Conservation (phyloP, 2,113 vertebrate species). For the Carassius carassius region DNA sequence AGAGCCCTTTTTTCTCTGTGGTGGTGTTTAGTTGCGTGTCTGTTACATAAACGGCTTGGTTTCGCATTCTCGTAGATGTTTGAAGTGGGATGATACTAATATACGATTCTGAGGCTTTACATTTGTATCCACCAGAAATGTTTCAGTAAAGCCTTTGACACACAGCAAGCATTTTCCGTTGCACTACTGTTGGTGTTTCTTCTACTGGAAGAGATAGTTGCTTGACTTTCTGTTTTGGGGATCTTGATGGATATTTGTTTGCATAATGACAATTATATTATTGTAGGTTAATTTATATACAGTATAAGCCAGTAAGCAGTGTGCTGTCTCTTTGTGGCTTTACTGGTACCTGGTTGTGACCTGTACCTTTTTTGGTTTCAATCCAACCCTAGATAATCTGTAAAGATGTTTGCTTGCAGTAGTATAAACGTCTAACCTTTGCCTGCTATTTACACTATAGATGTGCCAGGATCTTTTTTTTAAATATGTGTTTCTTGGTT, state of each 20-base stretch:
- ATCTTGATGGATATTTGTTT: not conserved
- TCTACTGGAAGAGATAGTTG: not conserved
- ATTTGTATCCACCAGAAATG: not conserved
- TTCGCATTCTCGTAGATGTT: not conserved
- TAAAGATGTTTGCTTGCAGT: not conserved
- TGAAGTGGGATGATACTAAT: not conserved
- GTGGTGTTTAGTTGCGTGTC: not conserved
- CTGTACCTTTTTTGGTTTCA: not conserved
- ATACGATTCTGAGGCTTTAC: not conserved
- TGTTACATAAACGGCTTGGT: not conserved
- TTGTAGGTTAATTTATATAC: not conserved
- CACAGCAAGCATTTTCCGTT: not conserved
- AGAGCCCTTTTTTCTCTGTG: not conserved
- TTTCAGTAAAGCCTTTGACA: not conserved
- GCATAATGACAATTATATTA: not conserved
- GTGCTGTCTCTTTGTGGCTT: not conserved
- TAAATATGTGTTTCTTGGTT: not conserved
- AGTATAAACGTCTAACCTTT: not conserved
- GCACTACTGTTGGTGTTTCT: not conserved
- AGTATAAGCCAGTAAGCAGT: not conserved
- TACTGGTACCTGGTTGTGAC: not conserved
- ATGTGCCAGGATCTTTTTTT: not conserved
- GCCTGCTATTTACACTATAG: not conserved
- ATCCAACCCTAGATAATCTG: not conserved
- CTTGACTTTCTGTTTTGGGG: not conserved